Evolutionary conservation across 92 coral and sea anemone genomes (phyloP).

Genomic region (Porites rus): DNA sequence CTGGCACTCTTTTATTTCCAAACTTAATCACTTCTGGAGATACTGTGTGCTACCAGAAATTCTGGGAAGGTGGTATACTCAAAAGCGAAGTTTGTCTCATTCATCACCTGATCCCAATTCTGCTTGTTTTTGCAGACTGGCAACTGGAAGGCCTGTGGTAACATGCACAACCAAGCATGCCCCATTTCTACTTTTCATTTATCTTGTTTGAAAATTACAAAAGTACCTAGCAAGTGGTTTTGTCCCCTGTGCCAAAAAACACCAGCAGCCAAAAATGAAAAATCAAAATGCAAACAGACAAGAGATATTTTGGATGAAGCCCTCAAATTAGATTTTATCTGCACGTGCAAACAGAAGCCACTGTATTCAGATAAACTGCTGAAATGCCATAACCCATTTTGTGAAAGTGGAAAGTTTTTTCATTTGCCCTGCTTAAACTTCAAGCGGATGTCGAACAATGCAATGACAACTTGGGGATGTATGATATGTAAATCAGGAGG

Average conservation of each 20-base stretch:
- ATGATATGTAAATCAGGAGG: slow-evolving; percentile 45
- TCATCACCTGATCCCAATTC: not conserved
- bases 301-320: slow-evolving; percentile 44
- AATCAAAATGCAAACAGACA: slow-evolving; percentile 32
- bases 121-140: slow-evolving; percentile 50
- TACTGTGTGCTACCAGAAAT: slow-evolving; percentile 2
- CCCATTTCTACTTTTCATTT: slow-evolving; percentile 51
- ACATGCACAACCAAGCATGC: slow-evolving; percentile 30
- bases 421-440: slow-evolving; percentile 59
- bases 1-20: too few relatives aligned
- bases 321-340: slow-evolving; percentile 28
- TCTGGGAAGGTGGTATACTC: slow-evolving; percentile 13
- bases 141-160: slow-evolving; percentile 28
- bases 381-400: slow-evolving; percentile 50
- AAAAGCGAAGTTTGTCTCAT: not conserved
- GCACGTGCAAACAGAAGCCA: slow-evolving; percentile 59
- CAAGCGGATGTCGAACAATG: slow-evolving; percentile 65
- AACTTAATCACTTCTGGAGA: slow-evolving; percentile 6
- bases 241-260: slow-evolving; percentile 65
- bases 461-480: slow-evolving; percentile 61
- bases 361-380: slow-evolving; percentile 49
- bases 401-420: slow-evolving; percentile 67
- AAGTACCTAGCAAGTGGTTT: slow-evolving; percentile 32
- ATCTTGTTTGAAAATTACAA: slow-evolving; percentile 46
- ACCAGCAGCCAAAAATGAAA: slow-evolving; percentile 28